A percentile compares a stretch with the other conserved stretches of the same genome.
These are phyloP conservation scores for Pterobdella sp. DNA, from an alignment of 2,888 invertebrate species.

Conservation along the genomic window DNA sequence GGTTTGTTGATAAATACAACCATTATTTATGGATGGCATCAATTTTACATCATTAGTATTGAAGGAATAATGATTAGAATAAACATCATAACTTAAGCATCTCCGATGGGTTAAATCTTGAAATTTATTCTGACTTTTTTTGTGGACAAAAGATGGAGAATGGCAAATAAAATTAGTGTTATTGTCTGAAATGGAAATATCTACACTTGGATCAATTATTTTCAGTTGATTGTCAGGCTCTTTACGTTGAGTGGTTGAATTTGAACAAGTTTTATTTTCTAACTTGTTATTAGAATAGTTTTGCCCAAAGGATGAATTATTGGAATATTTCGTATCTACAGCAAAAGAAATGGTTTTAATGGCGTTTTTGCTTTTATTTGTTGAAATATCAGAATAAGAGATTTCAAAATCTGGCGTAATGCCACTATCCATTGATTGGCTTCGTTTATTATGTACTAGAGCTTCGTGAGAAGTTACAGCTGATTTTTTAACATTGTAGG, in stretches of 20 bases:
- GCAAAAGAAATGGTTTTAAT: conserved; percentile 8
- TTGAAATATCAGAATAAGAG: neutral
- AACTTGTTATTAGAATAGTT: neutral
- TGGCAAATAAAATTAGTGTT: neutral
- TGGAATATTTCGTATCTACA: neutral
- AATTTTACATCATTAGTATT: neutral
- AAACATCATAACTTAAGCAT: neutral
- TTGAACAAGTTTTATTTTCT: neutral
- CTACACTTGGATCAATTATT: too few relatives aligned
- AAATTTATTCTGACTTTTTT: neutral
- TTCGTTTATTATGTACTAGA: conserved; percentile 29
- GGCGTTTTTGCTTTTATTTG: conserved; percentile 2
- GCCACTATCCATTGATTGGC: conserved; percentile 35
- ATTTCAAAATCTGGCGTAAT: conserved; percentile 33
- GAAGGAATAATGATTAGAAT: neutral
- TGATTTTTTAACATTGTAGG: neutral
- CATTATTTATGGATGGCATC: neutral
- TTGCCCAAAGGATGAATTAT: neutral
- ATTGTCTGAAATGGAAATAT: too few relatives aligned
- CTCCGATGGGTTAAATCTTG: neutral
- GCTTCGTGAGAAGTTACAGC: conserved; percentile 5
- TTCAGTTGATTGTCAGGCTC: too few relatives aligned
- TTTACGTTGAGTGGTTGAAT: too few relatives aligned
- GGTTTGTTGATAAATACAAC: too few relatives aligned
- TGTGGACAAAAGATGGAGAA: neutral